Evolutionary conservation across 2,113 vertebrate species (phyloP).

Genomic region (Rhinogobius similis): DNA sequence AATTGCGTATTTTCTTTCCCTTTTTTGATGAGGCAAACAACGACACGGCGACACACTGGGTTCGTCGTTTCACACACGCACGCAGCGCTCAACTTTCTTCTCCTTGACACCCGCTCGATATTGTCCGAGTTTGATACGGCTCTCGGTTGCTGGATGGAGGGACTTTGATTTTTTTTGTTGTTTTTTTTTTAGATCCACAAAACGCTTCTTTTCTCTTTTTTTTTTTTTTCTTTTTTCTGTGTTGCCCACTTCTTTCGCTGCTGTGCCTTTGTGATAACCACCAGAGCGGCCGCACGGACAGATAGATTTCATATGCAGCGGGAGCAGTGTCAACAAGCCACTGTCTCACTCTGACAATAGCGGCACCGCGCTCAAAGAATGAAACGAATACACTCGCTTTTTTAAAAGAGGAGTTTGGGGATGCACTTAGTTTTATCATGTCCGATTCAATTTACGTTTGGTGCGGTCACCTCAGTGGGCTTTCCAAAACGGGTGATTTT

Average conservation of each 20-base stretch:
- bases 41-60: constrained; percentile 30
- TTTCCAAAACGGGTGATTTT: no score
- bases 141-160: constrained; percentile 41
- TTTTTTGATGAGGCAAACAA: constrained; percentile 26
- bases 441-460: no score
- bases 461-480: no score
- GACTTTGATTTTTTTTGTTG: constrained; percentile 49
- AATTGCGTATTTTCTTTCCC: constrained; percentile 43
- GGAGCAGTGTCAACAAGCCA: constrained; percentile 10
- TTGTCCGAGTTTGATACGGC: constrained; percentile 71
- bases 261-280: constrained; percentile 52
- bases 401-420: background rate
- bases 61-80: constrained; percentile 30
- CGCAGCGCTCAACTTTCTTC: constrained; percentile 37
- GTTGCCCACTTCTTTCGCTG: constrained; percentile 19
- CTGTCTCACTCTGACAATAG: constrained; percentile 17
- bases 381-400: background rate
- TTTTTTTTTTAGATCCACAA: constrained; percentile 7
- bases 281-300: constrained; percentile 20
- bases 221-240: constrained; percentile 11
- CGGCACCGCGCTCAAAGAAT: background rate
- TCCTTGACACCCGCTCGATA: constrained; percentile 78
- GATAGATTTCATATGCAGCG: constrained; percentile 36
- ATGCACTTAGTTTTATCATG: background rate
- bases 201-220: constrained; percentile 19